Evolutionary conservation across 2,797 vertebrate species (phyloP).

Genomic region (Helicolenus hilgendorfi): DNA sequence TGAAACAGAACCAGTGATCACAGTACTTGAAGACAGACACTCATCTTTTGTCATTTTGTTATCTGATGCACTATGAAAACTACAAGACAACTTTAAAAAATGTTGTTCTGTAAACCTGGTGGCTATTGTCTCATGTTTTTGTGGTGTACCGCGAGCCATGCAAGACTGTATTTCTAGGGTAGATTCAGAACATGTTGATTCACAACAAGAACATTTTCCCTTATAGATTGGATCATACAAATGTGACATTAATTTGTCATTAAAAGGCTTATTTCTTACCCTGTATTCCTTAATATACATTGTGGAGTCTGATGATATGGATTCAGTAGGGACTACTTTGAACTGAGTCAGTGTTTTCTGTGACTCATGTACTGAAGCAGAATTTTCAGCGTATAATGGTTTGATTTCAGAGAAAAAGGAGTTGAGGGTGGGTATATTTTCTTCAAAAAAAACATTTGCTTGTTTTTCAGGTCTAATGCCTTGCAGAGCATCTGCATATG

Average conservation of each 20-base stretch:
- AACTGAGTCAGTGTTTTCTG: background rate
- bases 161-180: background rate
- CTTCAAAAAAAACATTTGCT: background rate
- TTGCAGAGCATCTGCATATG: background rate
- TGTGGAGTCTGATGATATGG: background rate
- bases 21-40: background rate
- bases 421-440: background rate
- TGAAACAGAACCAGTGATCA: background rate
- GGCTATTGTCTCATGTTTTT: background rate
- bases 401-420: background rate
- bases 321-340: background rate
- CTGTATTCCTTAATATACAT: background rate
- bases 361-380: background rate
- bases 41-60: background rate
- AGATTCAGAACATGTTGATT: background rate
- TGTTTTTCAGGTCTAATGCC: background rate
- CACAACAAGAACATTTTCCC: conserved; percentile 17
- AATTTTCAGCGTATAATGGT: background rate
- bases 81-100: background rate
- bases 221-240: conserved; percentile 61
- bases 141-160: background rate
- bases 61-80: background rate
- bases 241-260: conserved; percentile 49
- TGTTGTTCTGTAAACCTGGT: background rate
- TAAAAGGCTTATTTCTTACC: background rate